Base-by-base conservation (phyloP, 2,113 vertebrate genomes). In the Pygathrix nemaeus region DNA sequence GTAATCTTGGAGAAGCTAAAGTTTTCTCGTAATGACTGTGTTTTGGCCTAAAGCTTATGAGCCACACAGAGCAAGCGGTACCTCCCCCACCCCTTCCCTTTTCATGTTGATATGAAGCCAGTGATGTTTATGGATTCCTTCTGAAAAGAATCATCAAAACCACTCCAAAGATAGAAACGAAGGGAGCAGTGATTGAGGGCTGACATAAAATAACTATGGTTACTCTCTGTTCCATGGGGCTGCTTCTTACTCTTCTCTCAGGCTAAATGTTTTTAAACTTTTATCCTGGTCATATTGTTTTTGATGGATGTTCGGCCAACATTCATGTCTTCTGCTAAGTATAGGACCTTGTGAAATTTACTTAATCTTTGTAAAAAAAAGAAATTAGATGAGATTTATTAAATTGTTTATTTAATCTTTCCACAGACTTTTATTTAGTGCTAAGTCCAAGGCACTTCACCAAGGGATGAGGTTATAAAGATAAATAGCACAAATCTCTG, bases 311-410 rank as follows among this genome's bases (percentile, higher is more conserved):
- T 52, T 94, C 61, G 57, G 43, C 40, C 20, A 84, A 45, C 30
- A 78, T 84, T 88, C 64, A 40, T 48, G 13, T 85, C 13, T 93
- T 88, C 88, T 82, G 64, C 23, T 89, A 94, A 83, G 10, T 52
- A 59, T 57, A n/a, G 21, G 18, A 50, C 13, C 8, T 52, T 40
- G 18, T 45, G 12, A 12, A 61, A 68, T 61, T 76, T 70, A 87
- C 72, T 68, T 70, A 55, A 88, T 48, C 14, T 87, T 86, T 92
- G 18, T 87, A 80, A 96, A 96, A 84, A 72, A 55, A 80, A 88
- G 11, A 55, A 70, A 93, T 75, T 57, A 82, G 27, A 48, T 1
- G 32, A 38, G 20, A 30, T 70, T 83, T 68, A 57, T 85, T 94
- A 48, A 52, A 83, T 45, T 90, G 50, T 25, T 93, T 27, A 84